A percentile compares a stretch with the other conserved stretches of the same genome.
Evolutionary conservation across 2,113 vertebrate genomes (phyloP).

Genomic region (Sinocyclocheilus maitianheensis): DNA sequence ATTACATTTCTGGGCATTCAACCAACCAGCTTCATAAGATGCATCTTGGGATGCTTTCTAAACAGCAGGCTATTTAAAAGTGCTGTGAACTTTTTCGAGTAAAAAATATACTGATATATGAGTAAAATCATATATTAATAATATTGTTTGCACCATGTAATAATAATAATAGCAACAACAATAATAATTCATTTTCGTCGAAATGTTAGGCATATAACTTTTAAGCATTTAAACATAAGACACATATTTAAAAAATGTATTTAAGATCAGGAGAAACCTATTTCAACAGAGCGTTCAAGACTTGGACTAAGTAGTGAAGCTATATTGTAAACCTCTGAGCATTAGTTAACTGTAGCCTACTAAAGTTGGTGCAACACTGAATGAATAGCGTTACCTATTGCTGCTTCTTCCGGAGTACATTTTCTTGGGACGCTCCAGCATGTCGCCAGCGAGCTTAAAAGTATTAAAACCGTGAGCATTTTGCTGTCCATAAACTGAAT

Average conservation of each 20-base stretch:
- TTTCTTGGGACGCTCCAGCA: slow-evolving; percentile 65
- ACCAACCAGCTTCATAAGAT: not conserved
- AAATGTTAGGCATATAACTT: not conserved
- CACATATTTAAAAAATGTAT: not conserved
- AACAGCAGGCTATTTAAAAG: not conserved
- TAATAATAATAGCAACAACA: not conserved
- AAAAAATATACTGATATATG: no score
- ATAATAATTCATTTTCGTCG: not conserved
- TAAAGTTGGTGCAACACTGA: not conserved
- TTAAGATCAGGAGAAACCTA: not conserved
- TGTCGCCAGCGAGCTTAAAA: slow-evolving; percentile 55
- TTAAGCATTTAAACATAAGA: not conserved
- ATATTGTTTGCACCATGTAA: not conserved
- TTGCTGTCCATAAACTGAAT: slow-evolving; percentile 56
- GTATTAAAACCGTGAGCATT: slow-evolving; percentile 71
- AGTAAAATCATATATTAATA: not conserved
- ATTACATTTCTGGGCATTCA: not conserved
- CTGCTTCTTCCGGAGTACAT: slow-evolving; percentile 72
- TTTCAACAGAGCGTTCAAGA: not conserved
- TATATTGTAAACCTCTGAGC: not conserved
- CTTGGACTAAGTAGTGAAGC: not conserved
- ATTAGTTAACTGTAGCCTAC: no score
- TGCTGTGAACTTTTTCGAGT: not conserved
- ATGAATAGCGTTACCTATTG: slow-evolving; percentile 76
- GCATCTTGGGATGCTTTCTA: not conserved